Evolutionary conservation across 1,140 invertebrate species (phyloP), one percentile per base, ranked within the genome.

Genomic region (Condylostylus longicornis): DNA sequence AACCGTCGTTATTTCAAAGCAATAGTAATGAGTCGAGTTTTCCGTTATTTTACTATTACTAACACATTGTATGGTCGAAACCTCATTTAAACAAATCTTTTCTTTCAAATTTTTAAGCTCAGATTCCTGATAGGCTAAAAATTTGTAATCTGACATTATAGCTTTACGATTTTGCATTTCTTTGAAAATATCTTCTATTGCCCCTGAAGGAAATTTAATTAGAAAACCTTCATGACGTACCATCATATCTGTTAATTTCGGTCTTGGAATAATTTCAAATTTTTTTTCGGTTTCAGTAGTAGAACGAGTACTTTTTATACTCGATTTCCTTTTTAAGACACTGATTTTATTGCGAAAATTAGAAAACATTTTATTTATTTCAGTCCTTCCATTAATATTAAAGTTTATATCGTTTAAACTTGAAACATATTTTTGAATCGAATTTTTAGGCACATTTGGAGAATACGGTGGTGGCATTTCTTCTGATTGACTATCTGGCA

Each of bases 61-160:
- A 18, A 77, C 60, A 37, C 71, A 61, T 54, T 75, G 72, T 38
- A 78, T 49, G 42, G 73, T 77, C 4, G 74, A 61, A 13, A 75
- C 65, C 21, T 50, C 56, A 6, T 71, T 62, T 23, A 75, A 53
- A 6, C 67, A 53, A 47, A 77, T 67, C 25, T 64, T 48, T 51
- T 77, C 74, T 43, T 74, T 73, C 13, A 58, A 41, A 0, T 62
- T 61, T 35, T 61, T 61, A 62, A 67, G 63, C 38, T 61, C 65
- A 44, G 69, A 69, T 44, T 74, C 69, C 7, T 61, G 37, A 35
- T 62, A 69, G 41, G 68, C 65, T 25, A 60, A 59, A 14, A 74
- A 59, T 42, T 69, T 68, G 12, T 67, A 59, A 42, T 72, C 70
- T 0, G 57, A 47, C 13, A 74, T 41, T 7, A 66, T 58, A 37